A percentile compares a stretch with the other conserved stretches of the same genome.
Evolutionary conservation across 1,140 invertebrate genomes (phyloP).

Genomic region (Trissolcus basalis): DNA sequence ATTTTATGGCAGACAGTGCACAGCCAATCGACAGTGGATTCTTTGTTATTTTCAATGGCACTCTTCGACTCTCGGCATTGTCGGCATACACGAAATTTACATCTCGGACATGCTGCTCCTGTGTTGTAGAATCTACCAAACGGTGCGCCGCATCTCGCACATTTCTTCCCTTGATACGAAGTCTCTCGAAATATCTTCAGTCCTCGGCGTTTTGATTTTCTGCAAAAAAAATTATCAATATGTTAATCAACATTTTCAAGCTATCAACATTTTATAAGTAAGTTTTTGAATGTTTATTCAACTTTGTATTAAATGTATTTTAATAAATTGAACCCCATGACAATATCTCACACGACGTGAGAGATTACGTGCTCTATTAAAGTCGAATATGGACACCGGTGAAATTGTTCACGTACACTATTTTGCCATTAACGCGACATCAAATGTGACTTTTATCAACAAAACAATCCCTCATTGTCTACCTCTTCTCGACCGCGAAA

Average conservation of each 20-base stretch:
- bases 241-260: too few relatives aligned
- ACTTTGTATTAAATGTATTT: too few relatives aligned
- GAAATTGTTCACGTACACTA: constrained; percentile 42
- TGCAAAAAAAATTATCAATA: constrained; percentile 73
- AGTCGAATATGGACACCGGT: constrained; percentile 52
- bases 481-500: constrained; percentile 46
- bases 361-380: constrained; percentile 10
- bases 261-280: too few relatives aligned
- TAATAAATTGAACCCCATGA: too few relatives aligned
- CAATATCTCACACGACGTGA: neutral
- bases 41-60: constrained; percentile 64
- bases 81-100: constrained; percentile 84
- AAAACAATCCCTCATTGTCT: constrained; percentile 51
- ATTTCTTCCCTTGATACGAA: constrained; percentile 78
- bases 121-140: constrained; percentile 86
- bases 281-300: too few relatives aligned
- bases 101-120: constrained; percentile 82
- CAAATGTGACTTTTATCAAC: constrained; percentile 44
- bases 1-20: constrained; percentile 85
- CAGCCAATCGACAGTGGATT: constrained; percentile 81
- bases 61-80: constrained; percentile 80
- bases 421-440: constrained; percentile 37
- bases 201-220: constrained; percentile 80
- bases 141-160: constrained; percentile 82
- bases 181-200: constrained; percentile 73